Evolutionary conservation across 2,797 vertebrate species (phyloP), one percentile per base, ranked within the genome.

Genomic region (Monodelphis domestica): DNA sequence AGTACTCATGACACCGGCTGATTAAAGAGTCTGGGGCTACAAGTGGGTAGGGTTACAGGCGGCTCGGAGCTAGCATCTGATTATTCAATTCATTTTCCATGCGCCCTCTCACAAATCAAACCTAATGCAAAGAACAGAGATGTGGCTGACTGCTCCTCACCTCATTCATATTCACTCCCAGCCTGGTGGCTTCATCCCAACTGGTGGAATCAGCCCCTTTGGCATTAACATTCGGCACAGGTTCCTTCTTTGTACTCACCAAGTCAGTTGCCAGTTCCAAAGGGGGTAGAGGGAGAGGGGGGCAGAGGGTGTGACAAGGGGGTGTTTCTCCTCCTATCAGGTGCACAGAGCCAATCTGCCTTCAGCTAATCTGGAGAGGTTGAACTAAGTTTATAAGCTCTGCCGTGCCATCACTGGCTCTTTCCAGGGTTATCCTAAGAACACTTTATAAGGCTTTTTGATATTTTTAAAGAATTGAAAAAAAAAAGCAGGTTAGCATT

Each of bases 161-260:
- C 84, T 94, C n/a, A 59, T 78, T 26, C 63, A 51, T 70, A 94
- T 84, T 97, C 90, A 89, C 38, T n/a, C 92, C 29, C 53, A 96
- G 12, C 95, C 92, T 55, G 38, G 91, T 90, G 95, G 88, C 1
- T 55, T 4, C 93, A n/a, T 52, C 87, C 90, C 0, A 11, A n/a
- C 59, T 89, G 91, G 2, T 55, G 38, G 45, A 93, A 45, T 87
- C 30, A 38, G 89, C 70, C 63, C 91, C 87, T 91, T n/a, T n/a
- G 6, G 53, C 89, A 97, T 97, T 97, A 95, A 94, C 91, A 97
- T 96, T 96, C 95, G 28, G 52, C 59, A 89, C 54, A 96, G 53
- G 95, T 56, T 91, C 95, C 95, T 96, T 89, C 96, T 70, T 90
- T 29, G 54, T 54, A 91, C 91, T 91, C 93, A 94, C 55, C 95